These are phyloP conservation scores for Thermophis baileyi DNA, from an alignment of 2,113 vertebrate species.

Conservation along the genomic window DNA sequence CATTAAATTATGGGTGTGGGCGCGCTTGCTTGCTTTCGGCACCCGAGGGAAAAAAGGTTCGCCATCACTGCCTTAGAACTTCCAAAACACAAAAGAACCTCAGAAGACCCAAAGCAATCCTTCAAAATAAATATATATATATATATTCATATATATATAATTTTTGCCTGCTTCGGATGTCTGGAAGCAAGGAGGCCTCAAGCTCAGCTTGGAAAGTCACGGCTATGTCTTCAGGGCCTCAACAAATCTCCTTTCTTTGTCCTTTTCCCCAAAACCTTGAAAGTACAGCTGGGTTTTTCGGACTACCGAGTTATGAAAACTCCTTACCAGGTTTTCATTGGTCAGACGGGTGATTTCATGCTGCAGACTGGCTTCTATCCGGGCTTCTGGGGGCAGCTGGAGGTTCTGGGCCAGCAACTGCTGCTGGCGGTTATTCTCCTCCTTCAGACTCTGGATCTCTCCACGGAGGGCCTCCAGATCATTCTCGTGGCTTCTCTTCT, in stretches of 20 bases:
- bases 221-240: no score
- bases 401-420: conserved; percentile 96
- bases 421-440: conserved; percentile 96
- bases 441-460: conserved; percentile 93
- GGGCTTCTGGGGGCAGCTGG: conserved; percentile 93
- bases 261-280: accelerated
- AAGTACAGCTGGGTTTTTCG: accelerated
- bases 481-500: conserved; percentile 86
- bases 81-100: background rate
- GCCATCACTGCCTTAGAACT: background rate
- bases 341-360: conserved; percentile 97
- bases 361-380: conserved; percentile 96
- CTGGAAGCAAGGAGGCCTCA: background rate
- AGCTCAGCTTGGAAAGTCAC: background rate
- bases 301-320: accelerated
- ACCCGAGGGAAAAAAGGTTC: no score
- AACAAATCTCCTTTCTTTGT: accelerated
- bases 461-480: conserved; percentile 85
- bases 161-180: background rate
- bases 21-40: no score
- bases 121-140: background rate
- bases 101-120: background rate
- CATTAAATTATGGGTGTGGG: no score
- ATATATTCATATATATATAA: no score
- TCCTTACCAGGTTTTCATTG: conserved; percentile 92